Evolutionary conservation across 2,113 vertebrate species (phyloP).

Genomic region (Hemicordylus capensis): DNA sequence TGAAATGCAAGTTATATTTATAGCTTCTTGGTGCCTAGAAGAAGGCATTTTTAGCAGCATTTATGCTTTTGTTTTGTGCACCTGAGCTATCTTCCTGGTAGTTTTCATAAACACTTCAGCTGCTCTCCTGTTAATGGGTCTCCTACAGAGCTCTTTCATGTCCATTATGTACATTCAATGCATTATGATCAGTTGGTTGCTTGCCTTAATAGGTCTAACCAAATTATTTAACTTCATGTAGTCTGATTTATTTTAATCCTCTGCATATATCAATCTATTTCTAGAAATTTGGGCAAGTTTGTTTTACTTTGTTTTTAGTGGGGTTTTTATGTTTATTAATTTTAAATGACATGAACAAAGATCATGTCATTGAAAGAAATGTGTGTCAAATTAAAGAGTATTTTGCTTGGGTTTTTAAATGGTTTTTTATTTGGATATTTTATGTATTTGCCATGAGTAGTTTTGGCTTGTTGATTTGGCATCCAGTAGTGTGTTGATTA

Average conservation of each 20-base stretch:
- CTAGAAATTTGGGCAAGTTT: neutral
- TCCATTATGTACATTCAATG: neutral
- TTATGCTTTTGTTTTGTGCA: constrained; percentile 15
- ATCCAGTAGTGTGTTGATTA: constrained; percentile 12
- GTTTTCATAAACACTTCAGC: constrained; percentile 26
- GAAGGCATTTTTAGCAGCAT: neutral
- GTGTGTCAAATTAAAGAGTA: neutral
- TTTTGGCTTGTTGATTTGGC: neutral
- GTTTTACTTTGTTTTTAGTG: neutral
- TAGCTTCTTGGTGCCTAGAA: neutral
- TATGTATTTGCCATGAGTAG: neutral
- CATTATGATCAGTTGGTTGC: constrained; percentile 14
- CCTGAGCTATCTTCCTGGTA: neutral
- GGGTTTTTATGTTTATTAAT: neutral
- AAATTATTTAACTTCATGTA: neutral
- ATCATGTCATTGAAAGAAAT: neutral
- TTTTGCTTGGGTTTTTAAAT: neutral
- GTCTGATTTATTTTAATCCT: neutral
- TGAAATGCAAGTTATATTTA: neutral
- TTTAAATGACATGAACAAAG: neutral
- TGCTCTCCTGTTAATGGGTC: constrained; percentile 13
- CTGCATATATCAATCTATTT: neutral
- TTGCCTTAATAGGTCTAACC: neutral
- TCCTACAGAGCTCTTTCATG: neutral
- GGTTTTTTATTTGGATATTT: neutral